Evolutionary conservation across 2,113 vertebrate species (phyloP).

Genomic region (Oreochromis spilurus): DNA sequence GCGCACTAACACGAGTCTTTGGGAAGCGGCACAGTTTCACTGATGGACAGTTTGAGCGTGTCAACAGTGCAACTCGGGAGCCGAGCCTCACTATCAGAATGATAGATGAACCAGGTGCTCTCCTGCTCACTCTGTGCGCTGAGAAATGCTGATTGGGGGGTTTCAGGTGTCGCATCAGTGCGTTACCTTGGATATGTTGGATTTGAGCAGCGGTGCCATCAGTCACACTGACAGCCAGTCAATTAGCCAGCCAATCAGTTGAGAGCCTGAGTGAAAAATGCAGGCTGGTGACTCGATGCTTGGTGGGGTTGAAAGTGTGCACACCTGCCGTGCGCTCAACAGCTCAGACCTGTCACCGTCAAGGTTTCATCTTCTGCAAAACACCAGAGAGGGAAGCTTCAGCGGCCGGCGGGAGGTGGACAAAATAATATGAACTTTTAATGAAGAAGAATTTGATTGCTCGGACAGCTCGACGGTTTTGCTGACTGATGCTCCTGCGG

Average conservation of each 20-base stretch:
- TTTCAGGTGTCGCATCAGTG: conserved; percentile 16
- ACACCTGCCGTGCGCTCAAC: not conserved
- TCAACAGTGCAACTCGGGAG: conserved; percentile 20
- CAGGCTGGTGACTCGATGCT: not conserved
- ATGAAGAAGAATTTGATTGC: not conserved
- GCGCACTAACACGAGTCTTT: not conserved
- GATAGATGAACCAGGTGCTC: conserved; percentile 37
- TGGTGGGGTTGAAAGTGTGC: not conserved
- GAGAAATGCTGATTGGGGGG: conserved; percentile 51
- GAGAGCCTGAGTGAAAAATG: conserved; percentile 1
- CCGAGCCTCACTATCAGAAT: conserved; percentile 14
- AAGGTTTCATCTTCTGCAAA: not conserved
- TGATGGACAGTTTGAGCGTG: conserved; percentile 18
- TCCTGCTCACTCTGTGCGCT: not conserved
- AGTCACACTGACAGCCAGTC: conserved; percentile 49
- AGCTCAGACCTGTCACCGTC: not conserved
- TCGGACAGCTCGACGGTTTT: not conserved
- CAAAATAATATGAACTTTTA: not conserved
- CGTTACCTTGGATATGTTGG: conserved; percentile 20
- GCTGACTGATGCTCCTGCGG: not conserved
- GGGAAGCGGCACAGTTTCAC: not conserved
- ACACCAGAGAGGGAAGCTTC: not conserved
- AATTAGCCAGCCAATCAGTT: conserved; percentile 41
- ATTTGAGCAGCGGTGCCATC: conserved; percentile 21
- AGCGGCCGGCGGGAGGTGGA: not conserved